These are phyloP conservation scores for Bombus superbus DNA, from an alignment of 1,140 invertebrate genomes.

Conservation along the genomic window DNA sequence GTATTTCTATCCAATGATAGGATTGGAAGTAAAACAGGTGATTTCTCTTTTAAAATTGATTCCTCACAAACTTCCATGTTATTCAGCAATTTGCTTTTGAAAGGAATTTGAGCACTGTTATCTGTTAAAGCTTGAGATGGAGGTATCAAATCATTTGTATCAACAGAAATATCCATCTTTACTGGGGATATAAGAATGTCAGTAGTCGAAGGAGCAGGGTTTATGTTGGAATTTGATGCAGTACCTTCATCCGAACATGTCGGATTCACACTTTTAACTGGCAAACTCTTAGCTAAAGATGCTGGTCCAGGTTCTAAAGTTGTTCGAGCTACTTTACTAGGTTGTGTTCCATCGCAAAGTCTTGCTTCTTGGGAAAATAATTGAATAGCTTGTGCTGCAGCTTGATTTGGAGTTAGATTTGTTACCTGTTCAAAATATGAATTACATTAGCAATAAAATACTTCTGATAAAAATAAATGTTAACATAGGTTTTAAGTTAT, in stretches of 20 bases:
- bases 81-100: background rate
- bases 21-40: background rate
- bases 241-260: constrained; percentile 81
- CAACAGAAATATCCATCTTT: background rate
- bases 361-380: constrained; percentile 92
- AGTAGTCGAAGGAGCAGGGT: background rate
- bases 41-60: background rate
- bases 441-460: background rate
- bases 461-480: background rate
- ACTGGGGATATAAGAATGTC: background rate
- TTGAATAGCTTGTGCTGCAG: constrained; percentile 93
- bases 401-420: constrained; percentile 92
- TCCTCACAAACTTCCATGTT: background rate
- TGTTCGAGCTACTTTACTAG: constrained; percentile 89
- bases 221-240: constrained; percentile 27
- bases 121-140: background rate
- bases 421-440: constrained; percentile 83
- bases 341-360: constrained; percentile 89
- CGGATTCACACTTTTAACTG: constrained; percentile 82
- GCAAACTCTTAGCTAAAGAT: constrained; percentile 84
- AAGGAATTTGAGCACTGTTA: background rate
- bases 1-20: background rate
- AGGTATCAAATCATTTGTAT: background rate
- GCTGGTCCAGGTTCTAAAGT: constrained; percentile 81
- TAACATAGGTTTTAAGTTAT: background rate